Evolutionary conservation across 2,113 vertebrate species (phyloP).

Genomic region (Phycodurus eques): DNA sequence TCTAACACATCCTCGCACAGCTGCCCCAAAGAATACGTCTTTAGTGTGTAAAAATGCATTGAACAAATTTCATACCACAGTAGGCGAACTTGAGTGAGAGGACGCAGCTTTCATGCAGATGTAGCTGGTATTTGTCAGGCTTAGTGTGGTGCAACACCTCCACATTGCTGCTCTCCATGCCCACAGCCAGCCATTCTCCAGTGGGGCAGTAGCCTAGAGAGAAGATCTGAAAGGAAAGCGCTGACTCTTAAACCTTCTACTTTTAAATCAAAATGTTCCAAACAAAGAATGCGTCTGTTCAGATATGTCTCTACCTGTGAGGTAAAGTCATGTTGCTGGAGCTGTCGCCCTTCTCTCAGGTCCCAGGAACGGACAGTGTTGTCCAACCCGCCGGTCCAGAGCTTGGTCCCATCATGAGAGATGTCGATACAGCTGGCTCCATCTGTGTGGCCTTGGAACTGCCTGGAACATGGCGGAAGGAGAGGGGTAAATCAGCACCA

Average conservation of each 20-base stretch:
- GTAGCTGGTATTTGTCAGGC: slow-evolving; percentile 96
- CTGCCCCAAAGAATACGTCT: not conserved
- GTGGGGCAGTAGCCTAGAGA: slow-evolving; percentile 95
- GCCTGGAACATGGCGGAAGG: slow-evolving; percentile 59
- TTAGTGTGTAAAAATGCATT: not conserved
- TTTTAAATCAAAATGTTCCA: not conserved
- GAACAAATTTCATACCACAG: slow-evolving; percentile 76
- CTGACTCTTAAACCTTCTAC: not conserved
- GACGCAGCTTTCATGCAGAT: slow-evolving; percentile 96
- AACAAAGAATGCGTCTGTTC: not conserved
- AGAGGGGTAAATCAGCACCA: not conserved
- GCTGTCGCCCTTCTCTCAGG: slow-evolving; percentile 89
- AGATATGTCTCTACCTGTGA: slow-evolving; percentile 80
- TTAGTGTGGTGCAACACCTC: slow-evolving; percentile 96
- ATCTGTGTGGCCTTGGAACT: slow-evolving; percentile 96
- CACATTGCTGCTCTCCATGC: slow-evolving; percentile 98
- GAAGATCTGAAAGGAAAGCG: slow-evolving; percentile 79
- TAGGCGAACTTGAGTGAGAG: slow-evolving; percentile 97
- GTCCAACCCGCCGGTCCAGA: slow-evolving; percentile 95
- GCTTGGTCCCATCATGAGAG: slow-evolving; percentile 91
- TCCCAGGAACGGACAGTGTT: slow-evolving; percentile 98
- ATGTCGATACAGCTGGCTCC: slow-evolving; percentile 98
- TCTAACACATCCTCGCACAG: not conserved
- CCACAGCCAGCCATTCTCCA: slow-evolving; percentile 93
- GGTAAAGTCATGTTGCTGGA: slow-evolving; percentile 97